phyloP scores from a whole-genome alignment of 2,888 invertebrate species.

The Brachyopa scutellaris region DNA sequence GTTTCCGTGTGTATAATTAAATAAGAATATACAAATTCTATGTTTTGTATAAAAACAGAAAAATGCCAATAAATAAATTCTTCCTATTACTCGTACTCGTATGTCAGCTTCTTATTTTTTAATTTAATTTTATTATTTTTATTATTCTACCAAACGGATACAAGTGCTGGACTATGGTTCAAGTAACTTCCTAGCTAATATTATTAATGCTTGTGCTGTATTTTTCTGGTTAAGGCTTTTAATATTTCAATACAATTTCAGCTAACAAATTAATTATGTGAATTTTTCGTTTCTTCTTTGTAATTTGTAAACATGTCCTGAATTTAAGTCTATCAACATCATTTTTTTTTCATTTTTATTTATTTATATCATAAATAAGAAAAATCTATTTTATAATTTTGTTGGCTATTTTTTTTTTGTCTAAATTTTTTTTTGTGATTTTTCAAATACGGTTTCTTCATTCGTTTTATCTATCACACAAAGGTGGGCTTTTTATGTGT shows the following conservation, averaged over 20 bases:
- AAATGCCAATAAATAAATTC: no score
- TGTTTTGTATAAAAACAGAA: constrained; percentile 19
- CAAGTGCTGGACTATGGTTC: constrained; percentile 55
- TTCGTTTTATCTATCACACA: constrained; percentile 9
- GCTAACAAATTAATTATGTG: constrained; percentile 23
- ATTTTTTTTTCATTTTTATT: constrained; percentile 1
- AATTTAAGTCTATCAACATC: constrained; percentile 7
- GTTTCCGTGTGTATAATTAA: background rate
- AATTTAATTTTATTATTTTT: constrained; percentile 16
- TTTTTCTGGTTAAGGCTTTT: constrained; percentile 61
- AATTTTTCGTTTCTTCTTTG: background rate
- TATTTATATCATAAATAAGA: background rate
- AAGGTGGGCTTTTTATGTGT: constrained; percentile 44
- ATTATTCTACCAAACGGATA: constrained; percentile 39
- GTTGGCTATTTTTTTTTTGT: background rate
- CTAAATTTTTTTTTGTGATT: background rate
- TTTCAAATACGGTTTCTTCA: background rate
- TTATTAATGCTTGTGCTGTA: constrained; percentile 56
- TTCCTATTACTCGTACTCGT: no score
- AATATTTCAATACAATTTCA: constrained; percentile 44
- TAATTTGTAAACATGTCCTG: constrained; percentile 20
- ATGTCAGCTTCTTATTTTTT: no score
- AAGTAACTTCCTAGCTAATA: constrained; percentile 54
- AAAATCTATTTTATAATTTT: background rate
- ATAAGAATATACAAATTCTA: background rate